Evolutionary conservation across 1,140 invertebrate genomes (phyloP), one percentile per base, ranked within the genome.

Genomic region (Zaprionus inermis): DNA sequence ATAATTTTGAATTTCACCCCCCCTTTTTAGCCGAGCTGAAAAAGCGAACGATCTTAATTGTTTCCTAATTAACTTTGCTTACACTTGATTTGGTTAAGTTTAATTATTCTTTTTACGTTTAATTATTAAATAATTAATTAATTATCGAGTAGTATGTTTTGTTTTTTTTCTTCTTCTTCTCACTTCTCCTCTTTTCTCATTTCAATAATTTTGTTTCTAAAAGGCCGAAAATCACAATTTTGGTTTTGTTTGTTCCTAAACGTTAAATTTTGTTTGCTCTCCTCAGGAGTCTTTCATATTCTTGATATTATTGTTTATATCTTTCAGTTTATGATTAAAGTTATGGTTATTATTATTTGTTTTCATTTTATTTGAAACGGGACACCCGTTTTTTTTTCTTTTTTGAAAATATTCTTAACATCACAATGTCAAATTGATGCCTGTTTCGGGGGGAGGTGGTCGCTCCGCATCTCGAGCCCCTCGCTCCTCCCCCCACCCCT

Each of bases 161-260:
- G 61, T 72, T 55, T 56, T 30, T 14, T 66, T 59, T 49, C 20
- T 44, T 16, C 4, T 44, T 16, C 1, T 5, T 18, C 24, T 28
- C 3, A 28, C 24, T 49, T 49, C 5, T 49, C 24, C 22, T 20
- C 20, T 20, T 1, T 34, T 57, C 20, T 61, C 58, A 46, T 78
- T 72, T 83, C 77, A 79, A 73, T 89, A 91, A 79, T 90, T 91
- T 91, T 85, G 90, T 83, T 89, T 90, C 82, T 91, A 89, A 91
- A 91, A 91, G 90, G 90, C 90, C 90, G 90, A 91, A 91, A 91
- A 91, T 91, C 90, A 91, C 90, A 91, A 91, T 91, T 91, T 91
- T 91, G 90, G 81, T 91, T 91, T 90, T 82, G 57, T 79, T 81
- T 83, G 73, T 85, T 91, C 86, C 90, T 91, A 91, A 91, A 91